Evolutionary conservation across 1,140 invertebrate species (phyloP).

Genomic region (Drosophila oshimai): DNA sequence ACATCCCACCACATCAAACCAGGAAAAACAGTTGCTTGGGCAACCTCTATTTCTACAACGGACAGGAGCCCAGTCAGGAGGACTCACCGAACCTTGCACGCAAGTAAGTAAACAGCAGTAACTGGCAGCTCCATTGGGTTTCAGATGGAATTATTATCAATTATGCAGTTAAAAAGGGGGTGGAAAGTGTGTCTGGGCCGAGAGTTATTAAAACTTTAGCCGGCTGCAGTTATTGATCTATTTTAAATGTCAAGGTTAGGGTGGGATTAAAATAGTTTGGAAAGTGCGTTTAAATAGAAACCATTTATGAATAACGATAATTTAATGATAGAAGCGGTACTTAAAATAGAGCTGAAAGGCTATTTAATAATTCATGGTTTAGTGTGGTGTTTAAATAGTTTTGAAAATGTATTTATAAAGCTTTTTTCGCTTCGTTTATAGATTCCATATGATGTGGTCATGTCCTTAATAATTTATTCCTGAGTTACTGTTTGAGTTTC

Average conservation of each 20-base stretch:
- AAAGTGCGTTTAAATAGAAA: background rate
- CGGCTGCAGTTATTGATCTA: constrained; percentile 16
- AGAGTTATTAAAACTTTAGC: constrained; percentile 15
- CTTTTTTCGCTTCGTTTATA: background rate
- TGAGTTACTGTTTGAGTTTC: constrained; percentile 47
- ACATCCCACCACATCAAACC: background rate
- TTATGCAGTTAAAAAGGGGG: constrained; percentile 38
- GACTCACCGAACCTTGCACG: constrained; percentile 19
- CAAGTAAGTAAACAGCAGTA: constrained; percentile 37
- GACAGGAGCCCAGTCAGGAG: background rate
- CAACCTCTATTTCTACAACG: background rate
- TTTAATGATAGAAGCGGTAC: no score
- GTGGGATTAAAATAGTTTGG: constrained; percentile 16
- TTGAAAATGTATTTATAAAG: background rate
- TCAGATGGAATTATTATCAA: constrained; percentile 36
- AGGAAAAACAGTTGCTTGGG: constrained; percentile 9
- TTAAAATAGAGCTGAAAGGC: no score
- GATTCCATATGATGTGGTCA: background rate
- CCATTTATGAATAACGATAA: no score
- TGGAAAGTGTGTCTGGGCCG: background rate
- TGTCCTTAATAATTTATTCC: constrained; percentile 47
- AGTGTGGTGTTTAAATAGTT: constrained; percentile 10
- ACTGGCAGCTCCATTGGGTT: constrained; percentile 9
- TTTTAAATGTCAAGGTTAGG: constrained; percentile 22
- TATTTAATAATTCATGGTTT: no score